These are phyloP conservation scores for Ornithoptera alexandrae DNA, from an alignment of 2,888 invertebrate genomes.

Conservation along the genomic window DNA sequence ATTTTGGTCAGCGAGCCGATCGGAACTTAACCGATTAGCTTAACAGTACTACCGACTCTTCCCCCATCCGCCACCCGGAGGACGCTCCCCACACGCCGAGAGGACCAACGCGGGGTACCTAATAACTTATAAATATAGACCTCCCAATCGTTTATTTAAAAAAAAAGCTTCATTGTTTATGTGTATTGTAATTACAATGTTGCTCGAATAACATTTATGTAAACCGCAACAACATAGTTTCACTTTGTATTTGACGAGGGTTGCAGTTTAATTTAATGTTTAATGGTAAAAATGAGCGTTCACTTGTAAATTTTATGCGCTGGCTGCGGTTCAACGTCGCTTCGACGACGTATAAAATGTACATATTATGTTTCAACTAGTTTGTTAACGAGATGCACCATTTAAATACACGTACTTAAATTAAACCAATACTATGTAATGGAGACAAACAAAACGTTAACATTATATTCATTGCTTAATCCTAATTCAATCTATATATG, in stretches of 20 bases:
- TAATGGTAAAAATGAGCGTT: slow-evolving; percentile 20
- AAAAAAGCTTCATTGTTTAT: too few relatives aligned
- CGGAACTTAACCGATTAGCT: too few relatives aligned
- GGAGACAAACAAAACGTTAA: background rate
- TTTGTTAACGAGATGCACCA: background rate
- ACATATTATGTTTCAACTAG: background rate
- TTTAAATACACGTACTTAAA: background rate
- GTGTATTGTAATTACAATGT: background rate
- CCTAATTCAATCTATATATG: too few relatives aligned
- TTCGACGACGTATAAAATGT: background rate
- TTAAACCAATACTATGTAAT: background rate
- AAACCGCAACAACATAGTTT: background rate
- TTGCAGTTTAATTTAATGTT: slow-evolving; percentile 11
- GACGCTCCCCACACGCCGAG: too few relatives aligned
- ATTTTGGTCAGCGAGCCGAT: too few relatives aligned
- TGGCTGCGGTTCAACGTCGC: slow-evolving; percentile 1
- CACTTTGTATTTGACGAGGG: slow-evolving; percentile 16
- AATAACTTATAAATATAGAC: background rate
- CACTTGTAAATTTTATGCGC: slow-evolving; percentile 21
- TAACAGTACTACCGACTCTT: too few relatives aligned
- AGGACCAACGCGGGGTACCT: too few relatives aligned
- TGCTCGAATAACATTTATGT: background rate
- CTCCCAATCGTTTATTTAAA: too few relatives aligned
- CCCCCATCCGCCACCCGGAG: too few relatives aligned
- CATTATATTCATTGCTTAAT: background rate